Evolutionary conservation across 92 coral and sea anemone species (phyloP).

Genomic region (Phenganax stokvisi): DNA sequence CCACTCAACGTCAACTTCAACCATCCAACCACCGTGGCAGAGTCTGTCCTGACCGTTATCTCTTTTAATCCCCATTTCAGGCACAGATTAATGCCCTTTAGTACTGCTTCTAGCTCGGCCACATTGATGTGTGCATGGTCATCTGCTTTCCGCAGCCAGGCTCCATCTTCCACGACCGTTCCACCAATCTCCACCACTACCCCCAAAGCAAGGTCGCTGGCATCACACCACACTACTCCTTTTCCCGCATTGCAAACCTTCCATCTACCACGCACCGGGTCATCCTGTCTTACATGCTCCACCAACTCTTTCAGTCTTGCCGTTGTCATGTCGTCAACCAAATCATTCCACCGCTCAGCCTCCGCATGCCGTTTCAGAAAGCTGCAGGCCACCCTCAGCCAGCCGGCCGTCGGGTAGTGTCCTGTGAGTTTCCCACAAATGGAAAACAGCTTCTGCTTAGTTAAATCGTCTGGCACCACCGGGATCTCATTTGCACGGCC

Average conservation of each 20-base stretch:
- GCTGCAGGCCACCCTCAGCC: conserved; percentile 20
- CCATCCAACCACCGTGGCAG: conserved; percentile 19
- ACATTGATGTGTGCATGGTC: conserved; percentile 26
- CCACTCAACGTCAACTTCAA: conserved; percentile 1
- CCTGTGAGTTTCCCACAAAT: conserved; percentile 21
- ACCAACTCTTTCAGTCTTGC: neutral
- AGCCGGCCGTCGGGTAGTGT: conserved; percentile 21
- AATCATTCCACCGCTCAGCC: conserved; percentile 6
- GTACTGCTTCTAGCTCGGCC: conserved; percentile 33
- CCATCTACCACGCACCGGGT: conserved; percentile 28
- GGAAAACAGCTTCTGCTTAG: conserved; percentile 18
- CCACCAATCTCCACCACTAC: conserved; percentile 31
- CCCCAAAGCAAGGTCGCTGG: conserved; percentile 29
- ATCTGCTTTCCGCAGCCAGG: conserved; percentile 31
- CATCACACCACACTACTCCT: conserved; percentile 31
- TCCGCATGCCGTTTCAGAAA: conserved; percentile 4
- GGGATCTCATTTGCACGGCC: conserved; percentile 2
- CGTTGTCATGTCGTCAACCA: conserved; percentile 6
- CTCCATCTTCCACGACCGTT: conserved; percentile 30
- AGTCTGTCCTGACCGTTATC: conserved; percentile 17
- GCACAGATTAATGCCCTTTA: conserved; percentile 19
- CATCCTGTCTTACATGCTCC: conserved; percentile 8
- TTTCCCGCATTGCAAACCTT: conserved; percentile 3
- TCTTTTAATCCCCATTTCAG: conserved; percentile 16
- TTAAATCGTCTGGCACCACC: conserved; percentile 19